Percentiles rank a stretch among this genome's conserved stretches.
Conservation (phyloP, 2,888 invertebrate genomes). For the Ashinkailepas kermadecensis region DNA sequence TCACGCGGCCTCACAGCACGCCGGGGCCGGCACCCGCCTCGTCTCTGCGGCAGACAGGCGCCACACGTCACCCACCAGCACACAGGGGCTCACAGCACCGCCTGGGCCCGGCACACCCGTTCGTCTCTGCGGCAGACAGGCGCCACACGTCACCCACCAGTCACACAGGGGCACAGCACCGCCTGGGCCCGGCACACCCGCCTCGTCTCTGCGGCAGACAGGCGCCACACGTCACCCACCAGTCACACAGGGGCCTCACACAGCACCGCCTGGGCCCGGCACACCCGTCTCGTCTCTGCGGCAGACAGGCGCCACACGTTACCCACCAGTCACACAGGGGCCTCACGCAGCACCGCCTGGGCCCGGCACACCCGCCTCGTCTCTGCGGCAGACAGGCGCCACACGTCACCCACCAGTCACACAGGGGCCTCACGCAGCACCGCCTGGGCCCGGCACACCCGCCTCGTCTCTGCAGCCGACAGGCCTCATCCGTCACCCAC, state of each 20-base stretch:
- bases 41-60: not conserved
- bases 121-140: not conserved
- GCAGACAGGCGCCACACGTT: too few relatives aligned
- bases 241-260: too few relatives aligned
- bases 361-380: constrained; percentile 43
- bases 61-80: too few relatives aligned
- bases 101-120: constrained; percentile 52
- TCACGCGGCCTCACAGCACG: too few relatives aligned
- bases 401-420: too few relatives aligned
- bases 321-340: too few relatives aligned
- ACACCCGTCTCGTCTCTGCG: not conserved
- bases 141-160: too few relatives aligned
- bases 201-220: not conserved
- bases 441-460: constrained; percentile 55
- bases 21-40: constrained; percentile 52
- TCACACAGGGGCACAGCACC: constrained; percentile 66
- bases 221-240: too few relatives aligned
- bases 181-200: constrained; percentile 55
- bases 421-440: too few relatives aligned
- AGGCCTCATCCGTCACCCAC: too few relatives aligned
- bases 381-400: not conserved
- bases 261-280: constrained; percentile 65
- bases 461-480: not conserved
- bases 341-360: constrained; percentile 72
- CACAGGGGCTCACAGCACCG: too few relatives aligned